A percentile compares a stretch with the other conserved stretches of the same genome.
These are phyloP conservation scores for Bedellia somnulentella DNA, from an alignment of 2,888 invertebrate species.

Conservation along the genomic window DNA sequence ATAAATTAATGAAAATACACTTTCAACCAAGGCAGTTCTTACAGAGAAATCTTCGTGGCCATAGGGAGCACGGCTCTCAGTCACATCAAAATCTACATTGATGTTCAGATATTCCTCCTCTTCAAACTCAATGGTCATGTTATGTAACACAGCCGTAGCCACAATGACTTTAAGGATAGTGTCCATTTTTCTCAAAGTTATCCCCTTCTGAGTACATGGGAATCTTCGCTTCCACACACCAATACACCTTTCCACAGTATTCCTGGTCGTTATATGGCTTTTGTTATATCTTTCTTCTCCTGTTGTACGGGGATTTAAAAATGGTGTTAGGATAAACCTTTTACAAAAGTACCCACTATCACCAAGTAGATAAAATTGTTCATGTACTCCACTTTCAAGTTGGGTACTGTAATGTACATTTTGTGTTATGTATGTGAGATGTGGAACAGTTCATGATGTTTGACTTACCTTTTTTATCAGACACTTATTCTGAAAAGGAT, in stretches of 20 bases:
- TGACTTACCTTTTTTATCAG: too few species aligned
- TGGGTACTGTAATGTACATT: too few species aligned
- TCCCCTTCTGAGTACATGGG: slow-evolving; percentile 9
- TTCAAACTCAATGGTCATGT: slow-evolving; percentile 8
- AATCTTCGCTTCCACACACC: slow-evolving; percentile 11
- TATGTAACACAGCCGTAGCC: slow-evolving; percentile 8
- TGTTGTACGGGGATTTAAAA: slow-evolving; percentile 1
- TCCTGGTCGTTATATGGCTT: slow-evolving; percentile 8
- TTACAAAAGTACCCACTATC: slow-evolving; percentile 8
- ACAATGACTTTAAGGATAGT: slow-evolving; percentile 5
- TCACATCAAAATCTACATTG: too few species aligned
- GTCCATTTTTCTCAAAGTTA: slow-evolving; percentile 2
- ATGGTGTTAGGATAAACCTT: slow-evolving; percentile 8
- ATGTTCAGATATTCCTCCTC: too few species aligned
- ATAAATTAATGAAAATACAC: too few species aligned
- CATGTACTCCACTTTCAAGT: slow-evolving; percentile 6
- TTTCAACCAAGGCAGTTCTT: too few species aligned
- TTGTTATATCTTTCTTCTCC: slow-evolving; percentile 9
- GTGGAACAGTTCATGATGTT: too few species aligned
- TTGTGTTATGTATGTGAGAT: too few species aligned
- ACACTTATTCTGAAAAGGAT: too few species aligned
- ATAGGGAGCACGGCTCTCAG: too few species aligned
- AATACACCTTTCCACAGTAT: slow-evolving; percentile 11
- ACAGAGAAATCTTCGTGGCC: too few species aligned
- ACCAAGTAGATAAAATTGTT: slow-evolving; percentile 9